These are phyloP conservation scores for Coptotermes formosanus DNA, from an alignment of 1,140 invertebrate genomes.

Conservation along the genomic window DNA sequence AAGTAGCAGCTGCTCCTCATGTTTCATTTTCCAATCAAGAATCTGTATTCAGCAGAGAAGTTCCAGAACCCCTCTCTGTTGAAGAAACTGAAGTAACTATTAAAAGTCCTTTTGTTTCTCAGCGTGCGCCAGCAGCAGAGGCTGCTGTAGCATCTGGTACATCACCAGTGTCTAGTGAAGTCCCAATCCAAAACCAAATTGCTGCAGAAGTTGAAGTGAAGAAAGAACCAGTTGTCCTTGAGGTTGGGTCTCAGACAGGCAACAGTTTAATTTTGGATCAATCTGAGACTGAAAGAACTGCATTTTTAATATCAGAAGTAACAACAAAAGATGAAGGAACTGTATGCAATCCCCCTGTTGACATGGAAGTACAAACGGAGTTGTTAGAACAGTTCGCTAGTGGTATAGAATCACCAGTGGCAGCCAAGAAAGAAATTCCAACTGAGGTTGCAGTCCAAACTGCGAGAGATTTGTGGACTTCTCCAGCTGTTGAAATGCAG, in stretches of 20 bases:
- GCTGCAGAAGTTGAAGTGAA: neutral
- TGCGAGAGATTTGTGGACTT: conserved; percentile 40
- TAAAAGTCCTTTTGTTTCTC: neutral
- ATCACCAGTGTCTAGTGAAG: conserved; percentile 58
- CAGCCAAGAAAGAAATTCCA: conserved; percentile 33
- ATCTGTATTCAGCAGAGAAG: neutral
- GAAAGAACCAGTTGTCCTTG: neutral
- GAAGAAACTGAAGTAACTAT: neutral
- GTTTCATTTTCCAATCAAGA: neutral
- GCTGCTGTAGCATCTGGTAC: conserved; percentile 57
- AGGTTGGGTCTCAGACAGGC: conserved; percentile 37
- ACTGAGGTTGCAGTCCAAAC: conserved; percentile 43
- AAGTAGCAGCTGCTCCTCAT: neutral
- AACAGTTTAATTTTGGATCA: conserved; percentile 28
- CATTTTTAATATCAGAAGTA: neutral
- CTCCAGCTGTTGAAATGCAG: neutral
- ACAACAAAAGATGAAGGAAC: conserved; percentile 16
- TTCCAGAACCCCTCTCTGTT: neutral
- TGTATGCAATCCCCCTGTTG: conserved; percentile 53
- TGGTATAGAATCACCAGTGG: neutral
- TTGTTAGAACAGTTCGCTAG: neutral
- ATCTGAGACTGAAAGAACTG: neutral
- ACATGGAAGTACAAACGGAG: conserved; percentile 59
- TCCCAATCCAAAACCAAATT: conserved; percentile 33
- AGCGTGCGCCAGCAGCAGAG: conserved; percentile 47